Conservation (phyloP, 2,797 vertebrate species). For the Spinibarbus caldwelli region DNA sequence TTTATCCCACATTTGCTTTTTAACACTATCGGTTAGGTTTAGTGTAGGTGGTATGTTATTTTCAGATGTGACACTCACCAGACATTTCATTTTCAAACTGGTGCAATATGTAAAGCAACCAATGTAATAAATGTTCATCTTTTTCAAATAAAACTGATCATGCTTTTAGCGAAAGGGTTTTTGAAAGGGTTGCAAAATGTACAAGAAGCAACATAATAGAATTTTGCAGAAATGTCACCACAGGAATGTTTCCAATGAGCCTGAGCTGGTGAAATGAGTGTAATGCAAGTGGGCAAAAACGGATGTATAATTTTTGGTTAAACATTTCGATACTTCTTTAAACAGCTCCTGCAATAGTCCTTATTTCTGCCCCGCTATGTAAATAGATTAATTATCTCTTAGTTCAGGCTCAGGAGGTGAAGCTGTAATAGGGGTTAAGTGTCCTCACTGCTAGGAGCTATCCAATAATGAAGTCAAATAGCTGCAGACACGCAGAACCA, state of each 20-base stretch:
- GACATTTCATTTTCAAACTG: not conserved
- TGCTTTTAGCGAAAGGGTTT: not conserved
- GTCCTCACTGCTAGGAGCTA: conserved; percentile 17
- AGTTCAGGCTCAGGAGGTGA: conserved; percentile 14
- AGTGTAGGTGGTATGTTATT: no score
- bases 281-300: not conserved
- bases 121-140: not conserved
- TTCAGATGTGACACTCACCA: no score
- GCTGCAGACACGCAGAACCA: conserved; percentile 28
- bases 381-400: conserved; percentile 13
- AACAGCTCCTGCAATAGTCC: not conserved
- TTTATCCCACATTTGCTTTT: no score
- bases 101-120: no score
- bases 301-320: not conserved
- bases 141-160: not conserved
- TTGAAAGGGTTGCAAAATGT: not conserved
- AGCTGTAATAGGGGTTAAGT: conserved; percentile 43
- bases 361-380: not conserved
- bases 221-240: not conserved
- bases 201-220: not conserved
- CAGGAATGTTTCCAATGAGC: no score
- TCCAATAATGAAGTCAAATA: conserved; percentile 44
- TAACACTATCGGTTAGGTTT: no score
- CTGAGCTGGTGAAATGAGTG: no score
- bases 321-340: not conserved